These are phyloP conservation scores for Sebastes aleutianus DNA, from an alignment of 2,797 vertebrate species.

Conservation along the genomic window DNA sequence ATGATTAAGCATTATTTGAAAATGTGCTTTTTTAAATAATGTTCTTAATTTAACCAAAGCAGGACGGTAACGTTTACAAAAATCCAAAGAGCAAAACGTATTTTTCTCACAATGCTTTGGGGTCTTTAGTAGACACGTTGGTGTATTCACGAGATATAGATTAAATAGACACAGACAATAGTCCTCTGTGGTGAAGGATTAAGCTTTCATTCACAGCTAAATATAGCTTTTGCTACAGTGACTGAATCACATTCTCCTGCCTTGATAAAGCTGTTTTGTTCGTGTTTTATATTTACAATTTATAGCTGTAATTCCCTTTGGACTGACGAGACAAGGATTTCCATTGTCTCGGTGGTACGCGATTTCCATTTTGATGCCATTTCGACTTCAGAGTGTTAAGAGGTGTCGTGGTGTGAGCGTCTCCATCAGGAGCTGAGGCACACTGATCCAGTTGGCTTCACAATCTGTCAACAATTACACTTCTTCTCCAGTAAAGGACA, in stretches of 20 bases:
- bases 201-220: conserved; percentile 34
- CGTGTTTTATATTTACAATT: conserved; percentile 35
- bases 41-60: not conserved
- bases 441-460: conserved; percentile 45
- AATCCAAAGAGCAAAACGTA: not conserved
- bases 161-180: conserved; percentile 21
- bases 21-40: not conserved
- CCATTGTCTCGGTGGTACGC: not conserved
- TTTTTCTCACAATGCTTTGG: not conserved
- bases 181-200: conserved; percentile 17
- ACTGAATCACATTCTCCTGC: conserved; percentile 11
- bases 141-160: conserved; percentile 18
- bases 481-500: conserved; percentile 6
- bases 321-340: conserved; percentile 17
- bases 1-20: too few relatives aligned
- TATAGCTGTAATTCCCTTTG: conserved; percentile 7
- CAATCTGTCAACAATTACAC: conserved; percentile 42
- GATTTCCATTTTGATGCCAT: conserved; percentile 29
- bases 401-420: conserved; percentile 10
- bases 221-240: conserved; percentile 25
- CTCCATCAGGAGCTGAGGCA: conserved; percentile 18
- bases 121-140: not conserved
- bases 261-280: conserved; percentile 20
- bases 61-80: not conserved
- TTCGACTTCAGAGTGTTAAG: conserved; percentile 10